Evolutionary conservation across 1,140 invertebrate species (phyloP), one percentile per base, ranked within the genome.

Genomic region (Conus ventricosus): DNA sequence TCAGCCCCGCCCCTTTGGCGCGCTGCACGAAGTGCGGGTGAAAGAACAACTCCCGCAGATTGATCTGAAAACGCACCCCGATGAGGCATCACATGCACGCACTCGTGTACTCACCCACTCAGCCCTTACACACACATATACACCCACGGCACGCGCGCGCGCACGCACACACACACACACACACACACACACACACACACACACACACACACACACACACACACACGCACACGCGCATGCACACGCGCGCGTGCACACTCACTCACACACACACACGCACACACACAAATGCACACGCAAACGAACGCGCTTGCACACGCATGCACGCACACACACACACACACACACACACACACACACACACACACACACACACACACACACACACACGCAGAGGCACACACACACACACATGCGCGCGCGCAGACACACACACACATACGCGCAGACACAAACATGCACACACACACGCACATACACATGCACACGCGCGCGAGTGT

Each of bases 11-110:
- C 7, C 82, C 82, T 20, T 25, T 10, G 11, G 1, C 55, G n/a
- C 27, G 54, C 53, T 84, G 82, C 8, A 84, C 82, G 57, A 84
- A 63, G 82, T 67, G 54, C 25, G 82, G 82, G 23, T 63, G 54
- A 55, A 84, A 84, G 55, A 84, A 84, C 82, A 84, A 63, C 5
- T 84, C 82, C 23, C 82, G 55, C 23, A 84, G 57, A 51, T 84
- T 63, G 20, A 84, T 4, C 82, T 84, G 82, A 54, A 53, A 55
- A 81, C 27, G 53, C 27, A 81, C n/a, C 8, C 15, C 1, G 71
- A 6, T 20, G 20, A 75, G n/a, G 17, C 20, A 7, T 17, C 11
- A 75, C 67, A 75, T 20, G 23, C 67, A 75, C 67, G 23, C 67
- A 75, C 67, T 17, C 67, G 15, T 15, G 15, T 0, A 60, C 57